Evolutionary conservation across 2,797 vertebrate species (phyloP).

Genomic region (Pterois miles): DNA sequence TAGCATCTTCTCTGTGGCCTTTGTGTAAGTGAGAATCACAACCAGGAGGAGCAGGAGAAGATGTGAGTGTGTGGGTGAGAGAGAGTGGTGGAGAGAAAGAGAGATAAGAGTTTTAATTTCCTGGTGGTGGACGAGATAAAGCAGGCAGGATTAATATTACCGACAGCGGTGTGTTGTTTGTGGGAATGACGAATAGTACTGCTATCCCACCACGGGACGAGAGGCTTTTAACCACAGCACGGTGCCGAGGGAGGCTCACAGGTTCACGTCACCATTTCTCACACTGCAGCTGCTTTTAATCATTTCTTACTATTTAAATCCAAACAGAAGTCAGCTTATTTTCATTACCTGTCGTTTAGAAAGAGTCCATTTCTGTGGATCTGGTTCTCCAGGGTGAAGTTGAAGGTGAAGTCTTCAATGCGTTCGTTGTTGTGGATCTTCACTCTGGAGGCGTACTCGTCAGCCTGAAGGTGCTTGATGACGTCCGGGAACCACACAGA

Average conservation of each 20-base stretch:
- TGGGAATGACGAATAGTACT: slow-evolving; percentile 47
- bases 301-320: too few species aligned
- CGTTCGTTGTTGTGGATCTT: slow-evolving; percentile 88
- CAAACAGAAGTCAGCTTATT: not conserved
- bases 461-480: slow-evolving; percentile 95
- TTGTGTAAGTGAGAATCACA: slow-evolving; percentile 39
- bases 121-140: slow-evolving; percentile 73
- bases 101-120: slow-evolving; percentile 78
- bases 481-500: slow-evolving; percentile 99
- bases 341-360: slow-evolving; percentile 90
- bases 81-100: not conserved
- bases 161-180: slow-evolving; percentile 45
- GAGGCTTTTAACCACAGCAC: slow-evolving; percentile 13
- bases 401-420: slow-evolving; percentile 92
- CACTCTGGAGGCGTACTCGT: slow-evolving; percentile 91
- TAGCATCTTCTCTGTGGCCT: slow-evolving; percentile 21
- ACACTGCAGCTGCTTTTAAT: too few species aligned
- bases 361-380: slow-evolving; percentile 92
- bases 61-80: slow-evolving; percentile 1
- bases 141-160: slow-evolving; percentile 58
- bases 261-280: not conserved
- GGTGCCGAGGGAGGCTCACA: not conserved
- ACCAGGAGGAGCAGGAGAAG: slow-evolving; percentile 2
- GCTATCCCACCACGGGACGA: slow-evolving; percentile 32
- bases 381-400: slow-evolving; percentile 98